Base-by-base conservation (phyloP, 64 coral and sea anemone species). In the Actinia equina region DNA sequence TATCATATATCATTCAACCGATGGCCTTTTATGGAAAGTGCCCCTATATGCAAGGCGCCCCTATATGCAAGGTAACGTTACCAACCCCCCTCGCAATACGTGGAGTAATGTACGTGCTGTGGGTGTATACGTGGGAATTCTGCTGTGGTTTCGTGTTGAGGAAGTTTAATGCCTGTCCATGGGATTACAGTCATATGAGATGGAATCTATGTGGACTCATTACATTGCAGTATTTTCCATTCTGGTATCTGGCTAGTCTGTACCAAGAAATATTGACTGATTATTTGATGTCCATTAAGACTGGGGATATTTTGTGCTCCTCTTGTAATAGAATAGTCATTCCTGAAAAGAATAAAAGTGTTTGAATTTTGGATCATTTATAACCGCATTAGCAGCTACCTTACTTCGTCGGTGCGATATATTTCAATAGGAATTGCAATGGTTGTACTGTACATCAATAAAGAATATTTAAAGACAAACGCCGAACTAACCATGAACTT, bases 161-260 rank as follows among this genome's bases (percentile, higher is more conserved):
- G 26, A 1, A 54, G 46, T 89, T 89, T 19, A 77, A 84, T 16
- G 80, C 88, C 17, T 89, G 88, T 58, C 81, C 88, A 3, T 89
- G 88, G 81, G 88, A 89, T 37, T 89, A 89, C 22, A 84, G 80
- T 18, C 45, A 54, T 22, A 82, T 51, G 51, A 55, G 22, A 46
- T 89, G 88, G 88, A 89, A 85, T 56, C 45, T 89, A 7, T 71
- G 15, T 55, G 82, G 88, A 42, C 41, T 89, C 56, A 89, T 89
- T 84, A 89, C 80, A 42, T 84, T 89, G 54, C 80, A 89, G 80
- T 89, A 89, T 84, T 89, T 89, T 45, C 88, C 88, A 53, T 76
- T 65, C n/a, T 89, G 88, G 88, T 84, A 84, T 17, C 42, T 83
- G 15, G 88, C 88, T 14, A 71, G 60, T 84, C 37, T 89, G 49